A percentile compares a stretch with the other conserved stretches of the same genome.
Conservation (phyloP, 2,113 vertebrate genomes). For the Scomber colias region DNA sequence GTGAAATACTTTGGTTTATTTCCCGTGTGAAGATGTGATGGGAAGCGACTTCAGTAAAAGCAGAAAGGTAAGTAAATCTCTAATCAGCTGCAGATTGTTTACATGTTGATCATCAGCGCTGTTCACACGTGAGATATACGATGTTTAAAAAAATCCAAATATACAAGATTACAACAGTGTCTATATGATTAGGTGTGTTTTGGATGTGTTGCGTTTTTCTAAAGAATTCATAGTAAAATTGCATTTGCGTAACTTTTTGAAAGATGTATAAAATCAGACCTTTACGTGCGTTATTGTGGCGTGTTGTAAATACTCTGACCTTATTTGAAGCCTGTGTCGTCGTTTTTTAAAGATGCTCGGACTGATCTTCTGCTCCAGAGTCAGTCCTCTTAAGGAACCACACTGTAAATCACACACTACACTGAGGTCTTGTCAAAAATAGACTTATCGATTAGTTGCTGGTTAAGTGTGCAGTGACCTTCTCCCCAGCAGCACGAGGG, state of each 20-base stretch:
- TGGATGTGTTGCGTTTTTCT: no score
- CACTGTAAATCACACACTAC: background rate
- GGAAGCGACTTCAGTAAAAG: slow-evolving; percentile 55
- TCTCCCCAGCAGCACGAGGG: background rate
- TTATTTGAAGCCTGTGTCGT: no score
- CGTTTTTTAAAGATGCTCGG: no score
- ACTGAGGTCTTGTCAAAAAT: slow-evolving; percentile 15
- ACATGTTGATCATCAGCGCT: background rate
- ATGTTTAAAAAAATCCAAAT: background rate
- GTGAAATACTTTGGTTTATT: background rate
- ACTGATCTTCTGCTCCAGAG: no score
- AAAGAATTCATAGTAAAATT: no score
- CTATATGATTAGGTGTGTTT: no score
- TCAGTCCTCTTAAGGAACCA: background rate
- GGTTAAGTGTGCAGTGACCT: slow-evolving; percentile 32
- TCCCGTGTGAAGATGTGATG: slow-evolving; percentile 51
- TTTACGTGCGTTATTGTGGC: rapidly evolving
- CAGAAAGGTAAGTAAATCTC: slow-evolving; percentile 46
- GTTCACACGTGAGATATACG: no score
- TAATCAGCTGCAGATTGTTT: background rate
- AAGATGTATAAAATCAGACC: no score
- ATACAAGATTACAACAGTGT: no score
- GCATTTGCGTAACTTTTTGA: no score
- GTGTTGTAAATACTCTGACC: no score
- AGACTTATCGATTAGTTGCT: slow-evolving; percentile 33